Evolutionary conservation across 2,888 invertebrate species (phyloP).

Genomic region (Cryptus armator): DNA sequence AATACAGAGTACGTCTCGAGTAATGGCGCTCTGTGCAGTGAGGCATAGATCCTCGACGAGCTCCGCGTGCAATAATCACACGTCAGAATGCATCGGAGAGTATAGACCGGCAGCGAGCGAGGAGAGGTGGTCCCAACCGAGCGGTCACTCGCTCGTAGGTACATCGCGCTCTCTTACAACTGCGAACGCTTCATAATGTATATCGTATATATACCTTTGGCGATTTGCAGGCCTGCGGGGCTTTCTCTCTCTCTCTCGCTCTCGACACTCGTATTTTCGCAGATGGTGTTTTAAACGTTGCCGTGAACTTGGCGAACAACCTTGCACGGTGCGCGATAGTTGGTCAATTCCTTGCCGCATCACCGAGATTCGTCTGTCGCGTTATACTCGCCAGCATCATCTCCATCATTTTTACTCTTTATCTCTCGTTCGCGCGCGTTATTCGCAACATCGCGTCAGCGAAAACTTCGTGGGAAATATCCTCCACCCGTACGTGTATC

Average conservation of each 20-base stretch:
- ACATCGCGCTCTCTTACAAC: conserved; percentile 22
- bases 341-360: conserved; percentile 42
- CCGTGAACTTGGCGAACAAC: conserved; percentile 78
- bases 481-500: conserved; percentile 3
- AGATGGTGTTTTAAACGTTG: conserved; percentile 81
- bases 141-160: conserved; percentile 45
- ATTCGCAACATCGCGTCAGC: conserved; percentile 37
- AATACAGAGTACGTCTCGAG: conserved; percentile 60
- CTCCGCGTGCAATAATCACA: conserved; percentile 83
- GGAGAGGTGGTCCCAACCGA: conserved; percentile 43
- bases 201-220: conserved; percentile 21
- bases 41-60: conserved; percentile 83
- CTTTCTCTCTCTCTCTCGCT: neutral
- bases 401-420: conserved; percentile 26
- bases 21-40: conserved; percentile 83
- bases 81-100: conserved; percentile 82
- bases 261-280: conserved; percentile 74
- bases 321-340: conserved; percentile 59
- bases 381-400: conserved; percentile 41
- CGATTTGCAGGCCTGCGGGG: conserved; percentile 49
- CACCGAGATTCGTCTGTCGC: conserved; percentile 54
- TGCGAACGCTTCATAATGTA: conserved; percentile 3
- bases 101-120: conserved; percentile 62
- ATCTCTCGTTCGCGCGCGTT: neutral
- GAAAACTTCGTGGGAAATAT: conserved; percentile 58